A percentile compares a stretch with the other conserved stretches of the same genome.
These are phyloP conservation scores for Bombus picipes DNA, from an alignment of 1,140 invertebrate genomes.

Conservation along the genomic window DNA sequence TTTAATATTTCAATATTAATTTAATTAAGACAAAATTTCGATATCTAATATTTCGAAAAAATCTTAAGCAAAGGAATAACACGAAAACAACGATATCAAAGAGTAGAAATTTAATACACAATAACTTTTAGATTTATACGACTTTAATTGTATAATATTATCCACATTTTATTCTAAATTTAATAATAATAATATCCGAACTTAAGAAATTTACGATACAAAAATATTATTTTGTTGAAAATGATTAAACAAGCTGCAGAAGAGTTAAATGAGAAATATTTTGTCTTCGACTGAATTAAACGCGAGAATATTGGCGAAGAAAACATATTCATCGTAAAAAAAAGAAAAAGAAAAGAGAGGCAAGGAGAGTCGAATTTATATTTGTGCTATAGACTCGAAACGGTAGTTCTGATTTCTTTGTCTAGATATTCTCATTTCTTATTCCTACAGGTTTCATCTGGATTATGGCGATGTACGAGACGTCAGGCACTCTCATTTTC, in stretches of 20 bases:
- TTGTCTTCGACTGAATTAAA: not conserved
- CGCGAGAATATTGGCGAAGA: not conserved
- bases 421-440: slow-evolving; percentile 45
- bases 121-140: no score
- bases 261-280: no score
- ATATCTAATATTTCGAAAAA: no score
- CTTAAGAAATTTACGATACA: not conserved
- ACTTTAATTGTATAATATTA: no score
- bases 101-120: no score
- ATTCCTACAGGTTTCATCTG: slow-evolving; percentile 51
- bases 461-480: slow-evolving; percentile 47
- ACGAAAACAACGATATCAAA: no score
- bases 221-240: no score
- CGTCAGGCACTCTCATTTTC: slow-evolving; percentile 64
- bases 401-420: slow-evolving; percentile 27
- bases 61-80: no score
- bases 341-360: no score
- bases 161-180: not conserved
- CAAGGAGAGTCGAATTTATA: not conserved
- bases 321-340: not conserved
- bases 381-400: not conserved
- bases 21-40: no score
- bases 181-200: not conserved
- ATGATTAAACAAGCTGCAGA: no score
- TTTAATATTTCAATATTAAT: no score